Evolutionary conservation across 2,797 vertebrate species (phyloP), one percentile per base, ranked within the genome.

Genomic region (Columba guinea): DNA sequence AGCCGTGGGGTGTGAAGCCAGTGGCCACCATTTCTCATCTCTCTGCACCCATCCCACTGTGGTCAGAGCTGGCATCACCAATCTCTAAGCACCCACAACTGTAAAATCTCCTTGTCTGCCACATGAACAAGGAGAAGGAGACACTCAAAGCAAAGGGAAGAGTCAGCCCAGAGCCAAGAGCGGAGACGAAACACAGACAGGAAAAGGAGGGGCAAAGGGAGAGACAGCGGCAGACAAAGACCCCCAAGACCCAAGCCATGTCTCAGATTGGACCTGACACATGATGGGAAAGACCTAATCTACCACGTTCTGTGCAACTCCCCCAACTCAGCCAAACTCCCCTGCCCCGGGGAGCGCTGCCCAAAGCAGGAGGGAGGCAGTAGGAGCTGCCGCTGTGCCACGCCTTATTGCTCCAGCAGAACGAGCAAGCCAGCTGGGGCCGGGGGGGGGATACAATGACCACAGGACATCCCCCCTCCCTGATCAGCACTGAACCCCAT

Each of bases 251-350:
- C 62, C 0, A 0, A 60, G 49, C 48, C 11, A 7, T 41, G 58
- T 28, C 51, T 34, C 53, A 46, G 30, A 37, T 2, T 5, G 46
- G 34, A 64, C 35, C 22, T 11, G 28, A 59, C 19, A 11, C 7
- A 3, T 6, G 22, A 59, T 14, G 16, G 39, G 27, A 63, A 65
- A 63, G 28, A 30, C 24, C 30, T 34, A 24, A 76, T 62, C 83
- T 48, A 56, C 51, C 18, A 0, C 3, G 5, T 12, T 2, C 8
- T 5, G 7, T 6, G 19, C n/a, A 64, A 6, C 8, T 6, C 13
- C 21, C 39, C 12, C 2, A 1, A 3, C 48, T 37, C 59, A 22
- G 69, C 34, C 49, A 10, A 20, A 11, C 15, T 4, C 10, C 44
- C 8, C 2, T 1, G 32, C 30, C 48, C 37, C 2, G 11, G 30